A percentile compares a stretch with the other conserved stretches of the same genome.
Evolutionary conservation across 2,888 invertebrate species (phyloP).

Genomic region (Dorcus hopei): DNA sequence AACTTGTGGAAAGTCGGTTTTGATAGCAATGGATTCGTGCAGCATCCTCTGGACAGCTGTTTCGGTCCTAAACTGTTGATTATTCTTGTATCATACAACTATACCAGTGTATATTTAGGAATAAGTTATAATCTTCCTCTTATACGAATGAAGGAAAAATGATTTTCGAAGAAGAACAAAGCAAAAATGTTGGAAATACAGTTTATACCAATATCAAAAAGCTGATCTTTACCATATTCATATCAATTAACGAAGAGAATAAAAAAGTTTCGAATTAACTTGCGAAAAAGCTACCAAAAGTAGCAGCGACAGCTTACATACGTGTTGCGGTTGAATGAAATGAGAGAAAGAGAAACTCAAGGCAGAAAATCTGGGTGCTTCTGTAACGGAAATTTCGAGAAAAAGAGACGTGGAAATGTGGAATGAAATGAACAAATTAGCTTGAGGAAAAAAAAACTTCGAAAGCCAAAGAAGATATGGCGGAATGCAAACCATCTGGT

Average conservation of each 20-base stretch:
- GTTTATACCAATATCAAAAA: conserved; percentile 37
- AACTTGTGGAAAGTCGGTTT: no score
- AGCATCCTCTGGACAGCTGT: no score
- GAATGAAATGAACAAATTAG: conserved; percentile 83
- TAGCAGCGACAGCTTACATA: conserved; percentile 86
- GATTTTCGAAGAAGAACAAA: conserved; percentile 25
- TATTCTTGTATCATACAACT: no score
- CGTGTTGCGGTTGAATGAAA: conserved; percentile 92
- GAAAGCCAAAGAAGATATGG: conserved; percentile 86
- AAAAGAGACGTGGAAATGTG: conserved; percentile 88
- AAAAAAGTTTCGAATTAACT: conserved; percentile 73
- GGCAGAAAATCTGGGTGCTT: conserved; percentile 85
- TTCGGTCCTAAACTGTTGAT: no score
- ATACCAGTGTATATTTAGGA: no score
- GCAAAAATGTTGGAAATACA: conserved; percentile 58
- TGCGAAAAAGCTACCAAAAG: conserved; percentile 78
- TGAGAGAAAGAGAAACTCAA: conserved; percentile 81
- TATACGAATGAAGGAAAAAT: no score
- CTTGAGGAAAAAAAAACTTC: conserved; percentile 86
- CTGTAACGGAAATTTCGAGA: conserved; percentile 88
- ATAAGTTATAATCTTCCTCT: no score
- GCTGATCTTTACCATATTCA: conserved; percentile 35
- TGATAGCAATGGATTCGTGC: no score
- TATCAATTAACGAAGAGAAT: conserved; percentile 52
- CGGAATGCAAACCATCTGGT: conserved; percentile 80